Conservation (phyloP, 2,113 vertebrate genomes). For the Amphiprion percula region DNA sequence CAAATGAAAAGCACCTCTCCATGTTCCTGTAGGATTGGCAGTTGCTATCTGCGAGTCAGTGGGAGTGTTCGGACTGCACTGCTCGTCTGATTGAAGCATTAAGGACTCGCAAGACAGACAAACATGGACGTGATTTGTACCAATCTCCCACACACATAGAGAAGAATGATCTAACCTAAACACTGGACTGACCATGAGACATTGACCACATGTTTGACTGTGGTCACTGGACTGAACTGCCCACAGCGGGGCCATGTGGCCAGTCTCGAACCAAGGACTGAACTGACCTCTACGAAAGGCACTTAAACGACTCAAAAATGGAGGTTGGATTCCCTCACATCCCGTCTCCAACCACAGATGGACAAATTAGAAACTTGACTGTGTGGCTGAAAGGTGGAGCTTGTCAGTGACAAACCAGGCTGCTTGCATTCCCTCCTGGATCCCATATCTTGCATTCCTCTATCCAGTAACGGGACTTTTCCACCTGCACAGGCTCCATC, state of each 20-base stretch:
- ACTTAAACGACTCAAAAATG: conserved; percentile 55
- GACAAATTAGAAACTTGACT: conserved; percentile 70
- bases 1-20: conserved; percentile 27
- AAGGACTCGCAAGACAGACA: conserved; percentile 73
- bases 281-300: conserved; percentile 72
- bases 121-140: conserved; percentile 52
- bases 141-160: background rate
- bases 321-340: conserved; percentile 32
- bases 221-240: conserved; percentile 69
- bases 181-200: conserved; percentile 83
- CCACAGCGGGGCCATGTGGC: conserved; percentile 41
- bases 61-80: conserved; percentile 63
- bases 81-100: conserved; percentile 76
- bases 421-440: conserved; percentile 68
- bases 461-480: conserved; percentile 58
- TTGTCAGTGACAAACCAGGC: conserved; percentile 60
- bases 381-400: conserved; percentile 62
- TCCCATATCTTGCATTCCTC: conserved; percentile 81
- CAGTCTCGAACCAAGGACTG: conserved; percentile 62
- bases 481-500: conserved; percentile 66
- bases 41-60: conserved; percentile 35
- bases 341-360: conserved; percentile 52
- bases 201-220: conserved; percentile 54
- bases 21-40: conserved; percentile 38
- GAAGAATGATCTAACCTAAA: conserved; percentile 67